Conservation (phyloP, 2,888 invertebrate genomes). For the Bruchidius siliquastri region DNA sequence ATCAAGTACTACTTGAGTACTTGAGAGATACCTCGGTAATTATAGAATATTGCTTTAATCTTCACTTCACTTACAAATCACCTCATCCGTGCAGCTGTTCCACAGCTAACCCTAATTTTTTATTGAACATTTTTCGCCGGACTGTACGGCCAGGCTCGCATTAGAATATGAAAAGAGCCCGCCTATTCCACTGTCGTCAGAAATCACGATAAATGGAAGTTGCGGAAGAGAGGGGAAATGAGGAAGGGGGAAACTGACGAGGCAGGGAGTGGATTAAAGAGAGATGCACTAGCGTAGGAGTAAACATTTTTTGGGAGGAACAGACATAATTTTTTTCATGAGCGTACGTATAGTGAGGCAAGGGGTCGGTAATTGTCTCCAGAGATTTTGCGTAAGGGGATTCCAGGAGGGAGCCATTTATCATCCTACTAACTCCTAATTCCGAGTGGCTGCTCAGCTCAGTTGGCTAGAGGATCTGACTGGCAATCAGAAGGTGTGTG, state of each 20-base stretch:
- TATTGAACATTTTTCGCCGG: conserved; percentile 13
- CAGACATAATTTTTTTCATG: neutral
- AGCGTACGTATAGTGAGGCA: too few species aligned
- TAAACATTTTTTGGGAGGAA: neutral
- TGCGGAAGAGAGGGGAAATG: neutral
- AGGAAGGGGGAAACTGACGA: neutral
- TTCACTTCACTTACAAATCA: too few species aligned
- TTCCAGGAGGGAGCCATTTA: too few species aligned
- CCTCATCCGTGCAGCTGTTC: neutral
- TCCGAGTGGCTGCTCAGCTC: too few species aligned
- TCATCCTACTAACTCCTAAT: too few species aligned
- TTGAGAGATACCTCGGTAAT: too few species aligned
- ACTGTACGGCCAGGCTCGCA: conserved; percentile 22
- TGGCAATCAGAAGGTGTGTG: too few species aligned
- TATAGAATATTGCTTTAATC: too few species aligned
- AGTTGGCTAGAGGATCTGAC: too few species aligned
- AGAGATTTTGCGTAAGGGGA: too few species aligned
- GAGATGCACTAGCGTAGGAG: neutral
- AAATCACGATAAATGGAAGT: neutral
- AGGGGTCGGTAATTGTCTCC: too few species aligned
- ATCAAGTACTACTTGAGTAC: too few species aligned
- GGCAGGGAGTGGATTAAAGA: neutral
- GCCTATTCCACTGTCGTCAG: conserved; percentile 16
- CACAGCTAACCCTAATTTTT: neutral
- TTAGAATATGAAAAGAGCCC: conserved; percentile 33